Evolutionary conservation across 2,888 invertebrate species (phyloP), one percentile per base, ranked within the genome.

Genomic region (Ceratothoa steindachneri): DNA sequence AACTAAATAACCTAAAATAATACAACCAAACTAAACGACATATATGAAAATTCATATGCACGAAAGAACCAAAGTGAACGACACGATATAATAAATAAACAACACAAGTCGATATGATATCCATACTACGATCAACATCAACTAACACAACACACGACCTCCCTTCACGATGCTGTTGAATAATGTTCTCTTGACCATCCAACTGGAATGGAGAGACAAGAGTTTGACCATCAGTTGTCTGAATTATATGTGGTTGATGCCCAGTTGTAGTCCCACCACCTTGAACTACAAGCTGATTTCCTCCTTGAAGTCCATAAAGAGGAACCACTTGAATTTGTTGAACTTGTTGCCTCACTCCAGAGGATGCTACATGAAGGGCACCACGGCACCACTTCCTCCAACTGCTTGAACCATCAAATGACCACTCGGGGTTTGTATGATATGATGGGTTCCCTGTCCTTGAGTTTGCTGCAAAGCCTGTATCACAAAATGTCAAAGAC

Each of bases 191-290:
- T 51, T 76, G 76, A n/a, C 81, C 81, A 77, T 89, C 88, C 22
- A 89, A 83, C 64, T 88, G 85, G 31, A 89, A 87, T 0, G 93
- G 93, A 83, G 96, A 94, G 72, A 95, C 89, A 81, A 93, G 92
- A 0, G 95, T 94, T 85, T 96, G 96, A 0, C 97, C 97, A 84
- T 95, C 95, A 0, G 93, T 89, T 0, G 95, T 91, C 84, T 95
- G 96, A 41, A 96, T 90, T 55, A 96, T 86, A 84, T 95, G 95
- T 12, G 80, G 77, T 4, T 89, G 88, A 71, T 89, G 88, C 74
- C 31, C 27, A 60, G 60, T 24, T 22, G 81, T 71, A 80, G 82
- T 80, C 72, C 77, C 68, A 73, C 77, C 28, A n/a, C n/a, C n/a
- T 80, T 81, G 22, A 78, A 67, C 66, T 55, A 72, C 76, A 28